Conservation (phyloP, 2,797 vertebrate species). For the Enteromius unitaeniatus region DNA sequence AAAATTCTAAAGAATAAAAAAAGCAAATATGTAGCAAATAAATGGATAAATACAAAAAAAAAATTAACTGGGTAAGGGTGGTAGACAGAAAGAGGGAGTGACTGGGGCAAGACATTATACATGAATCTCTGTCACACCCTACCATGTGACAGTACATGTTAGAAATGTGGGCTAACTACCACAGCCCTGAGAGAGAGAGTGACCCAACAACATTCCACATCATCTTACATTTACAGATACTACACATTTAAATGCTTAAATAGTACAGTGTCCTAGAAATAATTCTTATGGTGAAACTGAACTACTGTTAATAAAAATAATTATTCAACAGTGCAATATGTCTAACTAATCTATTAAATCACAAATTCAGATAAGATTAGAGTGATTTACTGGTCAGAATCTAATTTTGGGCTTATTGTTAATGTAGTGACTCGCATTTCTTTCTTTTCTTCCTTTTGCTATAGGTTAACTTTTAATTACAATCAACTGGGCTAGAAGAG, state of each 20-base stretch:
- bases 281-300: background rate
- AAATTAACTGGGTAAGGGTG: background rate
- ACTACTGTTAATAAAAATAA: background rate
- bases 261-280: background rate
- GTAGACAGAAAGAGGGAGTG: slow-evolving; percentile 6
- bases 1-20: too few relatives aligned
- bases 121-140: slow-evolving; percentile 58
- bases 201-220: slow-evolving; percentile 71
- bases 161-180: slow-evolving; percentile 62
- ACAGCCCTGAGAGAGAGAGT: slow-evolving; percentile 59
- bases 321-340: background rate
- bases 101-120: slow-evolving; percentile 1
- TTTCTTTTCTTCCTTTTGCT: background rate
- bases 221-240: slow-evolving; percentile 47
- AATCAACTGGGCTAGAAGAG: background rate
- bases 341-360: background rate
- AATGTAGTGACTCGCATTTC: background rate
- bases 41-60: background rate
- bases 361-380: background rate
- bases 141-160: slow-evolving; percentile 57
- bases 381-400: background rate
- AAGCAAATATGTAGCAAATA: background rate
- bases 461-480: background rate
- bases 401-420: background rate
- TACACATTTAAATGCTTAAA: background rate